A percentile compares a stretch with the other conserved stretches of the same genome.
Conservation (phyloP, 30 jellyfish, hydroid and myxozoan species). For the Aurelia coerulea region DNA sequence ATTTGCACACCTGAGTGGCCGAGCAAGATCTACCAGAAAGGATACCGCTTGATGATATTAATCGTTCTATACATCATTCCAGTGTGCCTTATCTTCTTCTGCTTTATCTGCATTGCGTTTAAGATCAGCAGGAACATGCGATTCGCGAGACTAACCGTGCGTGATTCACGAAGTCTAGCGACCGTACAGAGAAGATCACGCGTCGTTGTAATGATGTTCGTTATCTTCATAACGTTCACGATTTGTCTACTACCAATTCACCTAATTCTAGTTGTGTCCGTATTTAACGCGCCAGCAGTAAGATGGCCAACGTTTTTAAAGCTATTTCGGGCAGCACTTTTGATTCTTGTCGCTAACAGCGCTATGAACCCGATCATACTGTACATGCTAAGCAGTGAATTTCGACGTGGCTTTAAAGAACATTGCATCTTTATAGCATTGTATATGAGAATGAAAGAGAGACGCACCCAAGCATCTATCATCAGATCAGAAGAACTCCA, state of each 20-base stretch:
- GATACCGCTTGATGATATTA: constrained; percentile 56
- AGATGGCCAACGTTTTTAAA: constrained; percentile 46
- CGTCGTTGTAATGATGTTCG: constrained; percentile 78
- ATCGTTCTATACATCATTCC: constrained; percentile 69
- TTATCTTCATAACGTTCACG: constrained; percentile 88
- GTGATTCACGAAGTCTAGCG: constrained; percentile 51
- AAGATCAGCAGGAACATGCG: constrained; percentile 63
- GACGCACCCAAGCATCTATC: neutral
- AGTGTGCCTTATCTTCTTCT: constrained; percentile 65
- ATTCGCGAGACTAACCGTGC: constrained; percentile 65
- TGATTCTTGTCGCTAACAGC: constrained; percentile 81
- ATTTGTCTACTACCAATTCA: constrained; percentile 90
- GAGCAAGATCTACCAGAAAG: constrained; percentile 3
- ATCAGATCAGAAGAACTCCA: too few relatives aligned
- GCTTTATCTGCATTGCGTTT: constrained; percentile 59
- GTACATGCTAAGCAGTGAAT: constrained; percentile 78
- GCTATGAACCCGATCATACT: constrained; percentile 92
- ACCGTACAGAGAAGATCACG: constrained; percentile 76
- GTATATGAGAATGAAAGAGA: constrained; percentile 1
- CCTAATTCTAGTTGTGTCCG: constrained; percentile 42
- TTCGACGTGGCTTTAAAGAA: constrained; percentile 72
- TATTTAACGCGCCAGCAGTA: constrained; percentile 47
- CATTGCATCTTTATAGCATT: constrained; percentile 46
- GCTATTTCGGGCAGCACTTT: constrained; percentile 47
- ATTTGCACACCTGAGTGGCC: constrained; percentile 76